Percentiles rank a stretch among this genome's conserved stretches.
These are phyloP conservation scores for Alligator mississippiensis DNA, from an alignment of 2,113 vertebrate genomes.

Conservation along the genomic window DNA sequence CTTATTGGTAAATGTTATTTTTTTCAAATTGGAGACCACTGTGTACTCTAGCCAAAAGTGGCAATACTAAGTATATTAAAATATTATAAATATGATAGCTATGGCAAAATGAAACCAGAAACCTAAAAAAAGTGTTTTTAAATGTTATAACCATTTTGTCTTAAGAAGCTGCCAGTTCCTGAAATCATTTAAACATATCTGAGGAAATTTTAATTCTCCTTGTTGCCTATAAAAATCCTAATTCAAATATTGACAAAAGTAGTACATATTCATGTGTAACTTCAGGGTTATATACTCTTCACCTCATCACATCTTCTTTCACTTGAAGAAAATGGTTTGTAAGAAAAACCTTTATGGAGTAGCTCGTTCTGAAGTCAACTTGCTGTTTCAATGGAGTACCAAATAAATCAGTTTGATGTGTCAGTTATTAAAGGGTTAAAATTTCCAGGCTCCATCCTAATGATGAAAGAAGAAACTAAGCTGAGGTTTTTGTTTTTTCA, in stretches of 20 bases:
- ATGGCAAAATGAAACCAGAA: neutral
- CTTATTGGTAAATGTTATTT: neutral
- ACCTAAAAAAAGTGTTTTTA: neutral
- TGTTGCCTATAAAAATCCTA: neutral
- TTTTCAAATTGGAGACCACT: neutral
- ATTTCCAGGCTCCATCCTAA: neutral
- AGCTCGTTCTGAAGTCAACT: neutral
- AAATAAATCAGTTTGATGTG: neutral
- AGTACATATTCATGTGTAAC: slow-evolving; percentile 23
- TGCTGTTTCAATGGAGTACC: neutral
- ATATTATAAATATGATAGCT: neutral
- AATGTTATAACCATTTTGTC: neutral
- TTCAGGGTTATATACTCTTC: neutral
- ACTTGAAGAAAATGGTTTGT: neutral
- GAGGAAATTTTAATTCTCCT: neutral
- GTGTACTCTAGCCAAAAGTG: neutral
- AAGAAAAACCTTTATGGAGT: neutral
- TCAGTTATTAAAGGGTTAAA: slow-evolving; percentile 7
- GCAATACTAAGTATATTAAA: slow-evolving; percentile 2
- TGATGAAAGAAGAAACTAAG: slow-evolving; percentile 4
- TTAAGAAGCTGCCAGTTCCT: neutral
- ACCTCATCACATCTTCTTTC: neutral
- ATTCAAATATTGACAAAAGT: neutral
- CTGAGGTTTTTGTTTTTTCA: slow-evolving; percentile 41
- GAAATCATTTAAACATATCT: neutral